Conservation (phyloP, 2,113 vertebrate genomes). For the Microcebus jonahi region DNA sequence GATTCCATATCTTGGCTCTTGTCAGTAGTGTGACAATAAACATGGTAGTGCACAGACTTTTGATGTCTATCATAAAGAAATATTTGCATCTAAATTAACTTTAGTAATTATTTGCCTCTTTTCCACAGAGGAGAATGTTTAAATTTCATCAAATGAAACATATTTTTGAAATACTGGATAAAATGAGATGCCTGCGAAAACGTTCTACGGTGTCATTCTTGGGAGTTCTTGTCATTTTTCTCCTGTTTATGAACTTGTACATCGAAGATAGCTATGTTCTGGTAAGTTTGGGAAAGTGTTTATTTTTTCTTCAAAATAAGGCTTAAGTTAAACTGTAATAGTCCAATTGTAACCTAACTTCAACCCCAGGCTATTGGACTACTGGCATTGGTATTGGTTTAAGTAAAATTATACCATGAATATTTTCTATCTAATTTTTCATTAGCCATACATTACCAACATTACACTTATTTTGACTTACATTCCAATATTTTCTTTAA, state of each 20-base stretch:
- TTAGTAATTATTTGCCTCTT: constrained; percentile 70
- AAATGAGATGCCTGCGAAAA: constrained; percentile 98
- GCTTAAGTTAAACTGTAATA: neutral
- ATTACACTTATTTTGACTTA: neutral
- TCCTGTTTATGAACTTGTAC: constrained; percentile 97
- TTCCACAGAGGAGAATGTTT: constrained; percentile 77
- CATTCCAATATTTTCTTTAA: neutral
- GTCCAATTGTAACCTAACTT: neutral
- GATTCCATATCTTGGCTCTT: neutral
- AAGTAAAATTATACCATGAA: neutral
- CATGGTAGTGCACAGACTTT: neutral
- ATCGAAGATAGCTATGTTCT: constrained; percentile 97
- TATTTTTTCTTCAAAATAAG: neutral
- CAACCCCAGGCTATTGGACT: neutral
- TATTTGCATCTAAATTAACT: neutral
- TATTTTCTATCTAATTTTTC: neutral
- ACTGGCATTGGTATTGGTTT: neutral
- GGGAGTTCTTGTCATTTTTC: constrained; percentile 94
- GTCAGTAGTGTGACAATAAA: neutral
- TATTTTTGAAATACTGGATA: constrained; percentile 93
- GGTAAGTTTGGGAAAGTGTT: constrained; percentile 86
- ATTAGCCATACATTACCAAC: neutral
- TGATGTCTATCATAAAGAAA: neutral
- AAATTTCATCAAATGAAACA: constrained; percentile 86
- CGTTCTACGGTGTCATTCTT: constrained; percentile 96